A percentile compares a stretch with the other conserved stretches of the same genome.
These are phyloP conservation scores for Chloroceryle amazona DNA, from an alignment of 2,797 vertebrate species.

Conservation along the genomic window DNA sequence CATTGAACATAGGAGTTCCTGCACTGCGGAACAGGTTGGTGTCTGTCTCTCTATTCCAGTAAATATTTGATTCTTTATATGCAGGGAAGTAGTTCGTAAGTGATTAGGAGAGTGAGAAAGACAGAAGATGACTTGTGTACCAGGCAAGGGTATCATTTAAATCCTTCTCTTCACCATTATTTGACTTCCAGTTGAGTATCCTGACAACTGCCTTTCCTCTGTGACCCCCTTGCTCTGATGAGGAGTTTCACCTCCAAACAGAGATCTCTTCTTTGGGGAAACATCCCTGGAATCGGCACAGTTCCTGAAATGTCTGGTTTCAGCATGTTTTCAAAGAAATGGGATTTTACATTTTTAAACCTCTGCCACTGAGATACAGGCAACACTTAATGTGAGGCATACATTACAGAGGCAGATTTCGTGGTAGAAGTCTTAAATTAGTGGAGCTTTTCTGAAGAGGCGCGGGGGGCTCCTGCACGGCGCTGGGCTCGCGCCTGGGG, in stretches of 20 bases:
- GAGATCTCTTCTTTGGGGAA: background rate
- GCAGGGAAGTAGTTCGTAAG: background rate
- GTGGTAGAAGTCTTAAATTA: too few species aligned
- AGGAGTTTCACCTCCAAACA: background rate
- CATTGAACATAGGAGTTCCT: background rate
- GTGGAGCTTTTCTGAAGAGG: background rate
- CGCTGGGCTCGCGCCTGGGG: too few species aligned
- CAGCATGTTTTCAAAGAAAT: background rate
- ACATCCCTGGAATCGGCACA: background rate
- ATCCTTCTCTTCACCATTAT: background rate
- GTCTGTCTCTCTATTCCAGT: background rate
- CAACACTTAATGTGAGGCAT: background rate
- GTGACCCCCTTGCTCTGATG: background rate
- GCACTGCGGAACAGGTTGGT: accelerated
- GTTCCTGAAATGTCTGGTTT: background rate
- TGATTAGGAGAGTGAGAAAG: background rate
- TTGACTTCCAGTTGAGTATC: background rate
- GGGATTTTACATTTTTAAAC: background rate
- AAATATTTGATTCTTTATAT: background rate
- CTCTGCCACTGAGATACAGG: background rate
- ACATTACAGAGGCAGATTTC: background rate
- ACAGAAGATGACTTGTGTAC: background rate
- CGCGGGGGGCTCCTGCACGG: accelerated
- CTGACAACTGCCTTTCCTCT: background rate
- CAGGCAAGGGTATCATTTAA: background rate